phyloP scores from a whole-genome alignment of 2,113 vertebrate species.

The Semnopithecus entellus region DNA sequence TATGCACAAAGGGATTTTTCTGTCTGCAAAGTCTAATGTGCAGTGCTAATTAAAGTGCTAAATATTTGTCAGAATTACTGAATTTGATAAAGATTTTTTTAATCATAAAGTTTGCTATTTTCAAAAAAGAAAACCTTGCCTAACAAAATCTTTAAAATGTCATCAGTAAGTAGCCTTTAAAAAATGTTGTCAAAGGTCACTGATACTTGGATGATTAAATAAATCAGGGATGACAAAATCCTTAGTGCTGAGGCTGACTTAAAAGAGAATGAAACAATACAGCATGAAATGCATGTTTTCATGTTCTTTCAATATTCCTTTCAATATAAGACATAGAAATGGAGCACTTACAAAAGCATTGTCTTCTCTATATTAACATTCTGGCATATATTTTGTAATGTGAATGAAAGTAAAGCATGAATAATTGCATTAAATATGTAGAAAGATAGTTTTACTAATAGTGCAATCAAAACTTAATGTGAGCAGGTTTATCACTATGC shows the following conservation, averaged over 20 bases:
- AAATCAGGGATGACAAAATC: not conserved
- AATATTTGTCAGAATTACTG: not conserved
- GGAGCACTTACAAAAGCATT: not conserved
- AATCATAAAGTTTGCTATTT: conserved; percentile 4
- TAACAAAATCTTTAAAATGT: not conserved
- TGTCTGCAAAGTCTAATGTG: not conserved
- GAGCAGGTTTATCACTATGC: not conserved
- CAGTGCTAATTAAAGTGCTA: not conserved
- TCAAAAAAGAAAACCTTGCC: conserved; percentile 31
- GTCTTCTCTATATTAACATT: not conserved
- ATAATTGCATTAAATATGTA: not conserved
- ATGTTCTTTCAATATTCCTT: not conserved
- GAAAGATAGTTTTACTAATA: not conserved
- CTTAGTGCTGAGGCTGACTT: not conserved
- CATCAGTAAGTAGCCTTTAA: not conserved
- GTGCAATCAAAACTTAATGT: not conserved
- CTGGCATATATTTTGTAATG: not conserved
- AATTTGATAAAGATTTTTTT: not conserved
- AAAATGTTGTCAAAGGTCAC: not conserved
- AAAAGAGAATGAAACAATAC: conserved; percentile 27
- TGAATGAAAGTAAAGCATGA: conserved; percentile 14
- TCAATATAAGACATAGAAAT: not conserved
- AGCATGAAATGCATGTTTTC: not conserved
- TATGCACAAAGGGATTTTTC: not conserved
- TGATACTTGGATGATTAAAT: not conserved